Conservation (phyloP, 2,113 vertebrate genomes). For the Podarcis cretensis region DNA sequence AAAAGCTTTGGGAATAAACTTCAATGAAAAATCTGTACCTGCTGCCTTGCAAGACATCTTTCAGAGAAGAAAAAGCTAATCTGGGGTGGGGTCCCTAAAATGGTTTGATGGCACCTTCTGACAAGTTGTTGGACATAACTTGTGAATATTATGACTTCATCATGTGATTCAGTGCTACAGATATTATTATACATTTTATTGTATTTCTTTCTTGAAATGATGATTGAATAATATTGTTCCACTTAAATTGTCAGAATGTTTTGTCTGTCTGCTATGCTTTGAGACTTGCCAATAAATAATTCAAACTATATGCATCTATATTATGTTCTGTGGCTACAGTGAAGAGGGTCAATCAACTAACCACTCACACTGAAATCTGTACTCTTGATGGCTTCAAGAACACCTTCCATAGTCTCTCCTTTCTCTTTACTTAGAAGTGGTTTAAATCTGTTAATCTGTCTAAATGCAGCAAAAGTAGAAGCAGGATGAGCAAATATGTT, state of each 20-base stretch:
- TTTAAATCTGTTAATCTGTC: not conserved
- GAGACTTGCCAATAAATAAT: not conserved
- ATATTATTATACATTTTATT: not conserved
- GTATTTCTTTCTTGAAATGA: conserved; percentile 22
- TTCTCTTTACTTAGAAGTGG: not conserved
- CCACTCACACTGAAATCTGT: not conserved
- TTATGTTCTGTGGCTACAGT: not conserved
- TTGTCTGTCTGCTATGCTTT: not conserved
- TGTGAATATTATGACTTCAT: not conserved
- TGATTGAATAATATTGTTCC: not conserved
- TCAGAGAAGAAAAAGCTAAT: too few relatives aligned
- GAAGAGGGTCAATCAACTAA: too few relatives aligned
- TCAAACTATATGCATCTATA: not conserved
- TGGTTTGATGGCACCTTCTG: too few relatives aligned
- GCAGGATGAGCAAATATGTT: not conserved
- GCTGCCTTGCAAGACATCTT: too few relatives aligned
- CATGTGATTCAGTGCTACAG: not conserved
- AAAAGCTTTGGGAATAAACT: too few relatives aligned
- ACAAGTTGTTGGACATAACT: too few relatives aligned
- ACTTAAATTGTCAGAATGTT: conserved; percentile 21
- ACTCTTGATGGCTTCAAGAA: not conserved
- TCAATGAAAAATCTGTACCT: too few relatives aligned
- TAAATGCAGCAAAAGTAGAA: not conserved
- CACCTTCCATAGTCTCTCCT: not conserved
- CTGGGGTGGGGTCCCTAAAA: too few relatives aligned